Evolutionary conservation across 2,113 vertebrate genomes (phyloP).

Genomic region (Paedocypris sp.): DNA sequence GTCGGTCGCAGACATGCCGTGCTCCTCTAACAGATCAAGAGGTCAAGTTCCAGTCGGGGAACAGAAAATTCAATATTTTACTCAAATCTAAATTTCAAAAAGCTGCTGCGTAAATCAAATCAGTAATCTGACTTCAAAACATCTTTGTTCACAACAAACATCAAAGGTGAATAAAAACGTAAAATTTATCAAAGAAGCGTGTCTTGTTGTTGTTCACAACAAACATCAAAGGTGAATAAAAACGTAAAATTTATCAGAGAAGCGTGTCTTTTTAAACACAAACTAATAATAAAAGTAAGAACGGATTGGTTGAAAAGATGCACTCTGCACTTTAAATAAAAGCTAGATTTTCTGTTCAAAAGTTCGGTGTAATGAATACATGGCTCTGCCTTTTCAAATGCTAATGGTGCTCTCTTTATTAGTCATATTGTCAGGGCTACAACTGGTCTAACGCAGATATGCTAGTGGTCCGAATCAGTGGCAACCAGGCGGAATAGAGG

Average conservation of each 20-base stretch:
- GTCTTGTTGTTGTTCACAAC: no score
- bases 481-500: slow-evolving; percentile 29
- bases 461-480: slow-evolving; percentile 56
- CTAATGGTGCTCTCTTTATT: slow-evolving; percentile 60
- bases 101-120: no score
- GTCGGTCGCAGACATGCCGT: neutral
- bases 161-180: no score
- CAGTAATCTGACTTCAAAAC: neutral
- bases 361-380: slow-evolving; percentile 54
- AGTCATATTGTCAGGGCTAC: slow-evolving; percentile 67
- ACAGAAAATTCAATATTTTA: no score
- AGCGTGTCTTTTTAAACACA: no score
- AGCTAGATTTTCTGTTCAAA: slow-evolving; percentile 39
- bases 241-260: no score
- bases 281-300: slow-evolving; percentile 26
- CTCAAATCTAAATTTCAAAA: no score
- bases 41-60: slow-evolving; percentile 7
- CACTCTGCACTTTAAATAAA: slow-evolving; percentile 32
- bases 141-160: no score
- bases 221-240: no score
- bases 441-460: slow-evolving; percentile 64
- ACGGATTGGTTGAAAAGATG: slow-evolving; percentile 44
- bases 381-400: slow-evolving; percentile 60
- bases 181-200: no score
- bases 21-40: neutral